Percentiles rank a stretch among this genome's conserved stretches.
Conservation (phyloP, 2,797 vertebrate species). For the Orestias chungarensis region DNA sequence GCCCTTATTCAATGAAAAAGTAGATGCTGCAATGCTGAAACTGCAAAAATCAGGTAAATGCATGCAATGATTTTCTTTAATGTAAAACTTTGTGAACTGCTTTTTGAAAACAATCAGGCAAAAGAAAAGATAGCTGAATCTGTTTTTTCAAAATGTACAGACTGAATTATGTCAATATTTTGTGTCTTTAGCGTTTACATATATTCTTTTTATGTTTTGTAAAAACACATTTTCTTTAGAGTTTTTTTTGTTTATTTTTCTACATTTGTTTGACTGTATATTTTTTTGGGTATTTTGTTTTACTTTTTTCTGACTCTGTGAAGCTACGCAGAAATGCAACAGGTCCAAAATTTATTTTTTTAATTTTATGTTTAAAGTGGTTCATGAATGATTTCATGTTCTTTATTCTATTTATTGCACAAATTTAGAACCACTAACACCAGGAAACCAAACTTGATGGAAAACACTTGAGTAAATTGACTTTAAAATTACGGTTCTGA, state of each 20-base stretch:
- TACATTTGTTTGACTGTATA: slow-evolving; percentile 12
- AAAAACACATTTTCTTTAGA: slow-evolving; percentile 9
- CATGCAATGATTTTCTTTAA: slow-evolving; percentile 49
- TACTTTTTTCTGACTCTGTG: not conserved
- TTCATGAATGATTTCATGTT: slow-evolving; percentile 24
- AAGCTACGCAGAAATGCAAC: not conserved
- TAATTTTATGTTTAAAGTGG: slow-evolving; percentile 27
- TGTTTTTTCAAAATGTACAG: slow-evolving; percentile 15
- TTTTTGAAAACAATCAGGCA: slow-evolving; percentile 40
- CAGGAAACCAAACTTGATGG: slow-evolving; percentile 3
- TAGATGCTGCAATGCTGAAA: slow-evolving; percentile 55
- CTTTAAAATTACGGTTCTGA: not conserved
- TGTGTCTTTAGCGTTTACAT: slow-evolving; percentile 26
- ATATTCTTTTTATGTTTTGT: slow-evolving; percentile 24
- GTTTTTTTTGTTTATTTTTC: slow-evolving; percentile 32
- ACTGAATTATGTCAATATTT: slow-evolving; percentile 33
- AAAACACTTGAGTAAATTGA: not conserved
- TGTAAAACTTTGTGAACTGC: slow-evolving; percentile 23
- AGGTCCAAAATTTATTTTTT: slow-evolving; percentile 20
- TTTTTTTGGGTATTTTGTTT: slow-evolving; percentile 20
- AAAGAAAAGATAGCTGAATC: slow-evolving; percentile 22
- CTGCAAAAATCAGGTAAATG: slow-evolving; percentile 41
- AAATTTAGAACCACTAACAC: not conserved
- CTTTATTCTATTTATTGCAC: not conserved
- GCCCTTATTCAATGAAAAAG: slow-evolving; percentile 32